These are phyloP conservation scores for Stomatorhinus ivindoensis DNA, from an alignment of 2,113 vertebrate genomes.

Conservation along the genomic window DNA sequence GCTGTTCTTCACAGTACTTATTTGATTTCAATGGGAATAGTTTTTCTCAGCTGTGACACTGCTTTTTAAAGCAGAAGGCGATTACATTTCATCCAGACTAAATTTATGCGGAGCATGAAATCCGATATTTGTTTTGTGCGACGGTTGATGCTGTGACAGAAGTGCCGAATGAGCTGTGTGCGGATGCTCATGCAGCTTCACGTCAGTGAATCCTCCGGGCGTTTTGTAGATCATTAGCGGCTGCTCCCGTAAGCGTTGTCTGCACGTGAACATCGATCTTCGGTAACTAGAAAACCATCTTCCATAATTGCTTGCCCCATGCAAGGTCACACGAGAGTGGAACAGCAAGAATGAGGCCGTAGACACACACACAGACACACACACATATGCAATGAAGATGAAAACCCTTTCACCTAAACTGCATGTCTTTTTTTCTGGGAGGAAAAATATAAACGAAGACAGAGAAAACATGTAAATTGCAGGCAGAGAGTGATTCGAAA, in stretches of 20 bases:
- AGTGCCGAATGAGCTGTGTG: not conserved
- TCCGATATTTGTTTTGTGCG: not conserved
- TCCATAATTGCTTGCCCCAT: not conserved
- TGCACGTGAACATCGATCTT: not conserved
- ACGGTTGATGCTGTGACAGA: not conserved
- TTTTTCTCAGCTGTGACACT: constrained; percentile 3
- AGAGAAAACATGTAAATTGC: not conserved
- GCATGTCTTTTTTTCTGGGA: not conserved
- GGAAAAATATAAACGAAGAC: not conserved
- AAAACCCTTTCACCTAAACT: not conserved
- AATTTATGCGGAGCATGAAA: constrained; percentile 21
- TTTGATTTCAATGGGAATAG: constrained; percentile 1
- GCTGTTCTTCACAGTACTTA: not conserved
- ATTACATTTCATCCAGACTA: constrained; percentile 4
- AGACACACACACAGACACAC: not conserved
- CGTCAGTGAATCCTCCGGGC: not conserved
- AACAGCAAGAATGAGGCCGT: not conserved
- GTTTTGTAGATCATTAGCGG: not conserved
- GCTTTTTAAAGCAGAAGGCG: constrained; percentile 10
- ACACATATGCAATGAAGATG: not conserved
- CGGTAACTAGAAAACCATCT: not conserved
- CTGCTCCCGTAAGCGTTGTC: not conserved
- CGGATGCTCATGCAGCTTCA: not conserved
- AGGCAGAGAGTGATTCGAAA: not conserved
- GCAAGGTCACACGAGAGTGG: not conserved